A percentile compares a stretch with the other conserved stretches of the same genome.
Evolutionary conservation across 2,888 invertebrate species (phyloP).

Genomic region (Drosophila seclusa): DNA sequence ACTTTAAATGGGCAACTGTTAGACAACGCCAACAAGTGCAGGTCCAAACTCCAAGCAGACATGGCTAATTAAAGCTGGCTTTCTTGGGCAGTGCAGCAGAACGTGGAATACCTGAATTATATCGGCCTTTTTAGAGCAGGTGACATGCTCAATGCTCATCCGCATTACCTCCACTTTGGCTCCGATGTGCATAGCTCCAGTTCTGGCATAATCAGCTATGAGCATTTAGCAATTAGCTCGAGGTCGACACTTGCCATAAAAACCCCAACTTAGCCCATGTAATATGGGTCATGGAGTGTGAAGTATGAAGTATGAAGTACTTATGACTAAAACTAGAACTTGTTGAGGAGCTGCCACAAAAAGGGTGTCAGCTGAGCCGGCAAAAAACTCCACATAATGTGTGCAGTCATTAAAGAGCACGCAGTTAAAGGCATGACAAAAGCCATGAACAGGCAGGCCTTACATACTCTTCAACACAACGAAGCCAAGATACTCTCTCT

Average conservation of each 20-base stretch:
- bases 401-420: constrained; percentile 58
- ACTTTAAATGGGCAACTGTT: constrained; percentile 17
- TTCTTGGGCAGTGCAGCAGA: constrained; percentile 70
- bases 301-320: constrained; percentile 12
- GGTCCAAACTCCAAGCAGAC: not conserved
- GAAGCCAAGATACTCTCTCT: not conserved
- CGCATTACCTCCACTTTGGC: not conserved
- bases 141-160: constrained; percentile 50
- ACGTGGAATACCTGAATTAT: constrained; percentile 34
- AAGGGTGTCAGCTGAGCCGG: not conserved
- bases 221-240: constrained; percentile 39
- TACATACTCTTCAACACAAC: not conserved
- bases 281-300: constrained; percentile 65
- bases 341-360: constrained; percentile 21
- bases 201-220: constrained; percentile 23
- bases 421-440: constrained; percentile 24
- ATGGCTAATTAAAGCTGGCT: constrained; percentile 49
- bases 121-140: constrained; percentile 47
- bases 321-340: constrained; percentile 71
- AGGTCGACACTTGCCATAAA: constrained; percentile 47
- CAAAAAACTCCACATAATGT: constrained; percentile 30
- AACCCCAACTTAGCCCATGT: constrained; percentile 27
- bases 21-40: not conserved
- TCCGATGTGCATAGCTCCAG: constrained; percentile 32
- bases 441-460: not conserved